A percentile compares a stretch with the other conserved stretches of the same genome.
Conservation (phyloP, 2,888 invertebrate genomes). For the Steromphala cineraria region DNA sequence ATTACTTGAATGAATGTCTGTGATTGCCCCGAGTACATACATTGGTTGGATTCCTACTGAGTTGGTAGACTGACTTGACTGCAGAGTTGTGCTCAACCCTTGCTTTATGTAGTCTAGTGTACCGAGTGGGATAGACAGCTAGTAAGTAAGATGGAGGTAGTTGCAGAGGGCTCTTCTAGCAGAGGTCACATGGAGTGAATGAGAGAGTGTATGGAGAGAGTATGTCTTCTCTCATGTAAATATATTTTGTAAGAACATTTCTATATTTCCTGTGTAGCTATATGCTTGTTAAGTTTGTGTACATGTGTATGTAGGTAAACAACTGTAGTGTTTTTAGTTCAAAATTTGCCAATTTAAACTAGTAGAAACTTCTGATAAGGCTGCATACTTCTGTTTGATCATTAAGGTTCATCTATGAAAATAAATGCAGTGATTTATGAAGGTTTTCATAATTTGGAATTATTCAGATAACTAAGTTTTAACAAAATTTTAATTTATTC, state of each 20-base stretch:
- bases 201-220: not conserved
- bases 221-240: slow-evolving; percentile 1
- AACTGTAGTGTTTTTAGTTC: slow-evolving; percentile 12
- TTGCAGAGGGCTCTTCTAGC: not conserved
- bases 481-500: too few species aligned
- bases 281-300: slow-evolving; percentile 19
- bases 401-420: too few species aligned
- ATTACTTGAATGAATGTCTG: not conserved
- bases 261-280: slow-evolving; percentile 10
- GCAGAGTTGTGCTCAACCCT: not conserved
- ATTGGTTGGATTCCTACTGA: not conserved
- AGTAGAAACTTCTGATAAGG: not conserved
- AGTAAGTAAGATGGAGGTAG: not conserved
- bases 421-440: too few species aligned
- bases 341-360: slow-evolving; percentile 17
- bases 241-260: slow-evolving; percentile 14
- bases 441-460: too few species aligned
- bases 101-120: not conserved
- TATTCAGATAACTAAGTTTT: too few species aligned
- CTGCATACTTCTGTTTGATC: not conserved
- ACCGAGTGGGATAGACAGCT: not conserved
- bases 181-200: slow-evolving; percentile 2
- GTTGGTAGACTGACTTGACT: not conserved
- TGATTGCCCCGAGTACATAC: not conserved
- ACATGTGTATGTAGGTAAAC: slow-evolving; percentile 7